Base-by-base conservation (phyloP, 30 jellyfish, hydroid and myxozoan species). In the Chironex yamaguchii region DNA sequence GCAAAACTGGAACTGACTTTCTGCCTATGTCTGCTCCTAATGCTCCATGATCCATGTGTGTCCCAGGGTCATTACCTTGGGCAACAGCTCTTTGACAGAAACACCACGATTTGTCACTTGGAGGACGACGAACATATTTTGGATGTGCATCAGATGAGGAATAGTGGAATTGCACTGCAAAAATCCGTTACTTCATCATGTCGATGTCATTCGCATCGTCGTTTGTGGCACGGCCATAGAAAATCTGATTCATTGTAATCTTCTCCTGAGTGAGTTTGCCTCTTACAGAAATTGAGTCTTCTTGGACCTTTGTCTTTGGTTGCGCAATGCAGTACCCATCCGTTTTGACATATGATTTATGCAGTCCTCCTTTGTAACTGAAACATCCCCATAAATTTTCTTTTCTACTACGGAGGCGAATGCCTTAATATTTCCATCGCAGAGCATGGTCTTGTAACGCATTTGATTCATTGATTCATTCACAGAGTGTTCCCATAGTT, bases 241-340 rank as follows among this genome's bases (percentile, higher is more conserved):
- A 84, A 32, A 58, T 70, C 58, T 68, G 87, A 34, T 68, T 68
- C 36, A 54, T 52, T n/a, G 13, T 11, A 26, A 70, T 70, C 52
- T 36, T 68, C 14, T 29, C 72, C 58, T 28, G 25, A 49, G 88
- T 83, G 22, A 83, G 53, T 62, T 83, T 83, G 9, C 93, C 93
- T 58, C 58, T 83, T n/a, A 87, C 88, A 34, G 62, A 27, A 6
- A 83, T 67, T 50, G 87, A 34, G 25, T 83, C 52, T 73, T 70
- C 62, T 36, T 83, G 80, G 14, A 72, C 88, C 62, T 74, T 86
- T 17, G 64, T 0, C 32, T 36, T 63, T 58, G 48, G 27, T 62
- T 74, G 17, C 66, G 12, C 33, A 86, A 63, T 31, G 90, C 96
- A 2, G 78, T 86, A 27, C 96, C 85, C 96, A 74, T 86, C 31